Evolutionary conservation across 2,797 vertebrate genomes (phyloP), one percentile per base, ranked within the genome.

Genomic region (Luscinia luscinia): DNA sequence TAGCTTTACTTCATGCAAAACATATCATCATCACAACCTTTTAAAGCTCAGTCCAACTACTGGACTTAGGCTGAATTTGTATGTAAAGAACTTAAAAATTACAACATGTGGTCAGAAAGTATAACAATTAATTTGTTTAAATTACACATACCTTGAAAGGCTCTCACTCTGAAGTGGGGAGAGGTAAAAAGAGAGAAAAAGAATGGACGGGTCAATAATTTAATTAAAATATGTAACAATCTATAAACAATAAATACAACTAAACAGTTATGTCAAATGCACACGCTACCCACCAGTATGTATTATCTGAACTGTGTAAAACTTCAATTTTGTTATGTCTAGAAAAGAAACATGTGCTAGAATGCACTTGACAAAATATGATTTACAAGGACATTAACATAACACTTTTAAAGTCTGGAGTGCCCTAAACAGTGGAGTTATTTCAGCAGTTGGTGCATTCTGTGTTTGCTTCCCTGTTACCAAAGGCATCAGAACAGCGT

Each of bases 101-200:
- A 48, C 24, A 89, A n/a, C 28, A 85, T 4, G 28, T 0, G 1
- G 83, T 57, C 46, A 75, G 36, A 48, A 84, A n/a, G 5, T 7
- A 2, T 48, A 86, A 78, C 2, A 10, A 52, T 52, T 51, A 0
- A 41, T 70, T 80, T 64, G 11, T 69, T 91, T 58, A 61, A 95
- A 82, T 18, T 11, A 58, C 17, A 98, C 98, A 64, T 99, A 99
- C 99, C 99, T 99, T 95, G 98, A 98, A 97, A 99, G 97, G 95
- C 98, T 98, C 96, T 99, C 99, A 87, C 98, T 98, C 99, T 99
- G 98, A 62, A 15, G 24, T 28, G 13, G 30, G 24, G 27, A 82
- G 27, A n/a, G 17, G 26, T 70, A 94, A 93, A 95, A 86, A 62
- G 51, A 95, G 66, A 94, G 78, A 93, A 94, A 93, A 90, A 96